phyloP scores from a whole-genome alignment of 2,797 vertebrate genomes.

The Poeciliopsis gracilis region DNA sequence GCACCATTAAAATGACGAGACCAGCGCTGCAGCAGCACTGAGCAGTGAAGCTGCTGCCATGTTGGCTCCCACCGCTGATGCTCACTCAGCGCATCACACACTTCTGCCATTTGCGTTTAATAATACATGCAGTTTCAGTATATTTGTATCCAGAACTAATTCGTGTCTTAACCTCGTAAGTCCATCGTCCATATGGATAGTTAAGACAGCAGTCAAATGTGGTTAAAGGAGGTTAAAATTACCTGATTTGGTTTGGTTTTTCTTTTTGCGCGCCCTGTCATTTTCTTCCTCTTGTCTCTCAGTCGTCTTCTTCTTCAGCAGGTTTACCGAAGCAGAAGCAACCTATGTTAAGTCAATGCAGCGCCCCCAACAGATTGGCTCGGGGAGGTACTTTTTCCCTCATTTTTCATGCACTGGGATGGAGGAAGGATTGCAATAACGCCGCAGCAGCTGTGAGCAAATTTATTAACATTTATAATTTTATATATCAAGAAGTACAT shows the following conservation, averaged over 20 bases:
- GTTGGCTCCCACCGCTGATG: slow-evolving; percentile 57
- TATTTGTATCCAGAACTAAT: neutral
- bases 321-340: neutral
- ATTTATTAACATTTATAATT: neutral
- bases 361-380: slow-evolving; percentile 18
- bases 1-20: neutral
- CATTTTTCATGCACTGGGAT: neutral
- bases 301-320: slow-evolving; percentile 54
- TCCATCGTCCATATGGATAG: neutral
- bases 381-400: slow-evolving; percentile 1
- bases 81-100: slow-evolving; percentile 38
- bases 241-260: slow-evolving; percentile 79
- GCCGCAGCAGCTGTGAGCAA: neutral
- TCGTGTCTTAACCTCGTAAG: rapidly evolving
- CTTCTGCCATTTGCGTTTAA: slow-evolving; percentile 1
- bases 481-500: neutral
- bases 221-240: slow-evolving; percentile 18
- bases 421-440: neutral
- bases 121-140: neutral
- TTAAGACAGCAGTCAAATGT: neutral
- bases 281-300: slow-evolving; percentile 70
- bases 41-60: slow-evolving; percentile 66
- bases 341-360: neutral
- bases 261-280: slow-evolving; percentile 87
- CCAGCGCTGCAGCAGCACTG: neutral